Base-by-base conservation (phyloP, 2,888 invertebrate genomes). In the Spilosoma lubricipeda region DNA sequence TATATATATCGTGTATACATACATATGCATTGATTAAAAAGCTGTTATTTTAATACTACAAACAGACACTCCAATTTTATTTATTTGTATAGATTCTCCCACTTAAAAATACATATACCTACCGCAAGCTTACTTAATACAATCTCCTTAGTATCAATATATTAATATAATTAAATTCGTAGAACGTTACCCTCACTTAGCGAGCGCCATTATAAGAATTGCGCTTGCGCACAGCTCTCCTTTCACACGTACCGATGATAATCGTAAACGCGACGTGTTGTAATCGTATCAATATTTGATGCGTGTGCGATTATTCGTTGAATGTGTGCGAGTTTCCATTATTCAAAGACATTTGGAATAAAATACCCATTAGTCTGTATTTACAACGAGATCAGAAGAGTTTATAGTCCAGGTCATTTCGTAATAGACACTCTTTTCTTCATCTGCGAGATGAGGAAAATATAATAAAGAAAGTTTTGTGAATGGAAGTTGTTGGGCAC, bases 191-290 rank as follows among this genome's bases (percentile, higher is more conserved):
- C 77, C 84, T 81, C 84, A 85, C 85, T 85, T 84, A 84, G 85
- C 45, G 64, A 75, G 73, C 74, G 84, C 78, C 79, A 84, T 85
- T 83, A 79, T 72, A 74, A 74, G 77, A 77, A 82, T 84, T 79
- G 84, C 79, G 84, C 72, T 20, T 8, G 70, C 75, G 74, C 80
- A 85, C 56, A 70, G 81, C 78, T 85, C 82, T 80, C 85, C 90
- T 89, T 91, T 90, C 91, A 88, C 89, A 85, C 87, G 80, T 80
- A 77, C 80, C 83, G 79, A 80, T 76, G 83, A 87, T 88, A 80
- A 87, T 87, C 88, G 86, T 90, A 85, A 91, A 87, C 73, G 85
- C 76, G 82, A 82, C 76, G 88, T 91, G 88, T 83, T 74, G 91
- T 80, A 90, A 90, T 86, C 82, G 81, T 76, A 77, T 78, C 81